Evolutionary conservation across 2,888 invertebrate genomes (phyloP), one percentile per base, ranked within the genome.

Genomic region (Euzetes globulus): DNA sequence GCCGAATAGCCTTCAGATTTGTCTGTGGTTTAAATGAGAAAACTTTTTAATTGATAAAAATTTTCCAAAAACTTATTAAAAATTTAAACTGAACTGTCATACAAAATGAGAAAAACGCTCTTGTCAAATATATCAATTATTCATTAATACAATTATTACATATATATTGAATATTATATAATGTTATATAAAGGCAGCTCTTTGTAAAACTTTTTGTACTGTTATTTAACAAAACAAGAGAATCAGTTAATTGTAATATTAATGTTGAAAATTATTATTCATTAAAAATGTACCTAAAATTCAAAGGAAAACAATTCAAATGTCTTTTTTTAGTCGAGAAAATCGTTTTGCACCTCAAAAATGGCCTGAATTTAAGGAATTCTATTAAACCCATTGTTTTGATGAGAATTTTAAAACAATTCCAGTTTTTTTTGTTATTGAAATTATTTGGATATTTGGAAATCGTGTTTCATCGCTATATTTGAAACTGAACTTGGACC

Each of bases 161-260:
- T 19, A 19, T 52, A 19, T 19, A 52, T 33, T 33, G 33, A 33
- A 33, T 33, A 33, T 33, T 33, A 33, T 33, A 33, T 33, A 33
- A 33, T 33, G 33, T 33, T 33, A 19, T n/a, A 7, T 52, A 52
- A 52, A 19, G 52, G 52, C 52, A 52, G 52, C 52, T 52, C 52
- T 52, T 52, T 52, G 52, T 52, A 52, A 52, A 52, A 52, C 52
- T 19, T 52, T 52, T 52, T 52, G 52, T 52, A 52, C 52, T 52
- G 52, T 52, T 19, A 52, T 52, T 52, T 7, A 52, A 52, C 47
- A 52, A 52, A 52, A 19, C 7, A 52, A 52, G 19, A 52, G 19
- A 52, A 52, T n/a, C 52, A 52, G n/a, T 52, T 52, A n/a, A 52
- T 47, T 52, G 52, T 52, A 19, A 19, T 52, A 52, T 33, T 33